Evolutionary conservation across 2,888 invertebrate species (phyloP).

Genomic region (Patella pellucida): DNA sequence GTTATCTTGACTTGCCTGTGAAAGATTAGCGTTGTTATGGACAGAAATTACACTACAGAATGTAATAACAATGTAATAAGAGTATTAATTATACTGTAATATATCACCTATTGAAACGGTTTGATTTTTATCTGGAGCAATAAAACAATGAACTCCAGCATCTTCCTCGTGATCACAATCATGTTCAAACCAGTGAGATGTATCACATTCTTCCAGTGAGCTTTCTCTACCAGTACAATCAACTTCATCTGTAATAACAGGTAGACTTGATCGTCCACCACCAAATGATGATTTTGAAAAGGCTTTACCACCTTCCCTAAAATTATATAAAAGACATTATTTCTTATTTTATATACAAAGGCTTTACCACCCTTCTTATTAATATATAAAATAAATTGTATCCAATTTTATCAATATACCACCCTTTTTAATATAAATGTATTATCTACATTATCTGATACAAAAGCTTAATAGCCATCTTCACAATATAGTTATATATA

Average conservation of each 20-base stretch:
- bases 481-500: too few relatives aligned
- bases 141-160: slow-evolving; percentile 51
- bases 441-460: too few relatives aligned
- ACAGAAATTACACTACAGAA: too few relatives aligned
- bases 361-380: background rate
- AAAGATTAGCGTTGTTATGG: too few relatives aligned
- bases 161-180: slow-evolving; percentile 50
- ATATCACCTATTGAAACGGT: background rate
- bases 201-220: slow-evolving; percentile 38
- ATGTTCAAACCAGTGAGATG: slow-evolving; percentile 29
- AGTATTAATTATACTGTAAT: too few relatives aligned
- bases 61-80: too few relatives aligned
- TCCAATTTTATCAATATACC: too few relatives aligned
- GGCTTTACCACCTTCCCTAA: slow-evolving; percentile 30
- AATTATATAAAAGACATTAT: too few relatives aligned
- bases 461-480: too few relatives aligned
- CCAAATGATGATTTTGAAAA: slow-evolving; percentile 25
- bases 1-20: too few relatives aligned
- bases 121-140: background rate
- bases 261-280: slow-evolving; percentile 21
- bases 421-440: too few relatives aligned
- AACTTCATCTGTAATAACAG: slow-evolving; percentile 29
- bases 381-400: background rate
- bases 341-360: too few relatives aligned
- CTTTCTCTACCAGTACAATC: slow-evolving; percentile 48